These are phyloP conservation scores for Apamea crenata DNA, from an alignment of 2,888 invertebrate species.

Conservation along the genomic window DNA sequence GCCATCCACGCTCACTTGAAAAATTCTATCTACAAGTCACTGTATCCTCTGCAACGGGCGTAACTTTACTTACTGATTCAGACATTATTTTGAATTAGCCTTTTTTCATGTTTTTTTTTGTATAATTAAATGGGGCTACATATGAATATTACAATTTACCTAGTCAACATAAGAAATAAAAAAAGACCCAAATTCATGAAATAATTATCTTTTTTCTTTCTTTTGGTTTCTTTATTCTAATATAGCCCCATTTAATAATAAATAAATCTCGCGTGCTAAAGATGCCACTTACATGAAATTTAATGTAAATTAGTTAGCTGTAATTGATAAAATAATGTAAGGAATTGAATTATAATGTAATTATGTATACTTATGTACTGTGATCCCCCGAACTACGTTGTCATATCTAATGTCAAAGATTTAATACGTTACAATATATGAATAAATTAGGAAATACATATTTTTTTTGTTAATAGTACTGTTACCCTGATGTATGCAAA, in stretches of 20 bases:
- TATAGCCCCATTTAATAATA: neutral
- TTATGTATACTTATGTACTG: conserved; percentile 66
- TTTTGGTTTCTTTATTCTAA: neutral
- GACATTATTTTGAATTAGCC: neutral
- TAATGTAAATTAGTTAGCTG: conserved; percentile 11
- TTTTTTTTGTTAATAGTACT: conserved; percentile 21
- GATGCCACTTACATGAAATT: conserved; percentile 30
- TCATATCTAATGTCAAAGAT: conserved; percentile 67
- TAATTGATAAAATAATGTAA: conserved; percentile 46
- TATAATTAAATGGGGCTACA: neutral
- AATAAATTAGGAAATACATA: conserved; percentile 45
- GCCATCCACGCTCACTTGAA: no score
- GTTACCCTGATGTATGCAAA: neutral
- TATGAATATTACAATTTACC: neutral
- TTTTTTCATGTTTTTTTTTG: neutral
- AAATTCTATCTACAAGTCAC: neutral
- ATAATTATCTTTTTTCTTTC: no score
- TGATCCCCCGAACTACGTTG: conserved; percentile 61
- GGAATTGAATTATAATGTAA: conserved; percentile 54
- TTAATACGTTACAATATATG: conserved; percentile 58
- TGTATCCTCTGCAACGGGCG: neutral
- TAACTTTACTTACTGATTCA: neutral
- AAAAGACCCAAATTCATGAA: neutral
- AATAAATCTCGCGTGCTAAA: conserved; percentile 35
- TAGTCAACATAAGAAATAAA: neutral